A percentile compares a stretch with the other conserved stretches of the same genome.
Conservation (phyloP, 2,888 invertebrate genomes). For the Aphidius colemani region DNA sequence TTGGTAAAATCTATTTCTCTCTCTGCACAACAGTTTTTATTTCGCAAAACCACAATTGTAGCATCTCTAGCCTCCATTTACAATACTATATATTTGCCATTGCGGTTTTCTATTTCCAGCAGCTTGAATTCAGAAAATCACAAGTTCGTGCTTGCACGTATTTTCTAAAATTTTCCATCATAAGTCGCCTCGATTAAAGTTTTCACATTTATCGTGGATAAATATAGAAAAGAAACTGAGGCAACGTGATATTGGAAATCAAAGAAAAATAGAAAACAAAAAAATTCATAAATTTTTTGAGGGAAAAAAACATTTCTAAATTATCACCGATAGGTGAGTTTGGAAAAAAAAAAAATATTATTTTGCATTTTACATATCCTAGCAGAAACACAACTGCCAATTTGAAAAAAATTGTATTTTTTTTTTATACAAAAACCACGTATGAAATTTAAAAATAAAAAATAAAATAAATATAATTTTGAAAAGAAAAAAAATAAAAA, state of each 20-base stretch:
- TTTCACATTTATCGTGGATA: constrained; percentile 2
- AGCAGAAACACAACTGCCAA: constrained; percentile 5
- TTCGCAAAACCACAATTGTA: no score
- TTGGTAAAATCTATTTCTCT: no score
- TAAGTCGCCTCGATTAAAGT: constrained; percentile 25
- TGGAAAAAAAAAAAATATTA: background rate
- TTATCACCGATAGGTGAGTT: background rate
- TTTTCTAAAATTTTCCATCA: constrained; percentile 19
- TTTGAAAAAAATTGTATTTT: no score
- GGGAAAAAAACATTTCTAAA: background rate
- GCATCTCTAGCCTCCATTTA: background rate
- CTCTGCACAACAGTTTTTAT: no score
- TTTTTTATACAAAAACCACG: no score
- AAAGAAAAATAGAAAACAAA: background rate
- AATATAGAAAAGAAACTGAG: constrained; percentile 5
- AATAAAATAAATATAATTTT: no score
- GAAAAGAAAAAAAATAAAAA: background rate
- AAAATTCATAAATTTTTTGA: background rate
- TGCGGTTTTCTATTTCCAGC: constrained; percentile 26
- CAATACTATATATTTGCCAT: background rate
- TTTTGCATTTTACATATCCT: background rate
- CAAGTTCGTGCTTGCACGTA: constrained; percentile 26
- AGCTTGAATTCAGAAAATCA: constrained; percentile 28
- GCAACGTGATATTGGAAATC: background rate
- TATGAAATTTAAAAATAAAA: no score